phyloP scores from a whole-genome alignment of 2,113 vertebrate species.

The Pygoscelis antarcticus region DNA sequence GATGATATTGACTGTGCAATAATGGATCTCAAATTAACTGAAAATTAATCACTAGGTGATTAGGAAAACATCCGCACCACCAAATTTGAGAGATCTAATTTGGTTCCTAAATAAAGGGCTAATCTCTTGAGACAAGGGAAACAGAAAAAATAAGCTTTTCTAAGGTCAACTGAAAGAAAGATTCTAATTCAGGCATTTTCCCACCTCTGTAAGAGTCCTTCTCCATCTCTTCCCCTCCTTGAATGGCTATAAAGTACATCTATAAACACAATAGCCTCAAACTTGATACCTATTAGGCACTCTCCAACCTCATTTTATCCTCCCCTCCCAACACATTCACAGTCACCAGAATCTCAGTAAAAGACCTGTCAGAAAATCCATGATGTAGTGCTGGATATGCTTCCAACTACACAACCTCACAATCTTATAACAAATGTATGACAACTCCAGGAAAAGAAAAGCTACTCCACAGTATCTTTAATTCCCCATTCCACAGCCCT shows the following conservation, averaged over 20 bases:
- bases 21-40: neutral
- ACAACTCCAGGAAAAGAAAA: neutral
- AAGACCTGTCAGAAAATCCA: neutral
- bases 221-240: neutral
- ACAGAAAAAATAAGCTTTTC: neutral
- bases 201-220: neutral
- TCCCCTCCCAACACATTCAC: neutral
- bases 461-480: neutral
- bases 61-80: neutral
- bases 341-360: neutral
- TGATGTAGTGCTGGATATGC: neutral
- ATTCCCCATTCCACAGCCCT: neutral
- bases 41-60: conserved; percentile 25
- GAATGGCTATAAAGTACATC: neutral
- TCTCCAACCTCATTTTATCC: neutral
- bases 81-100: conserved; percentile 3
- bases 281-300: neutral
- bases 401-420: neutral
- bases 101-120: conserved; percentile 18
- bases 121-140: neutral
- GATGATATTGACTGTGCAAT: neutral
- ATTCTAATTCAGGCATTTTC: neutral
- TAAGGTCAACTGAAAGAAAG: neutral
- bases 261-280: neutral
- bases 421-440: neutral